Conservation (phyloP, 2,888 invertebrate species). For the Epirrhoe alternata region DNA sequence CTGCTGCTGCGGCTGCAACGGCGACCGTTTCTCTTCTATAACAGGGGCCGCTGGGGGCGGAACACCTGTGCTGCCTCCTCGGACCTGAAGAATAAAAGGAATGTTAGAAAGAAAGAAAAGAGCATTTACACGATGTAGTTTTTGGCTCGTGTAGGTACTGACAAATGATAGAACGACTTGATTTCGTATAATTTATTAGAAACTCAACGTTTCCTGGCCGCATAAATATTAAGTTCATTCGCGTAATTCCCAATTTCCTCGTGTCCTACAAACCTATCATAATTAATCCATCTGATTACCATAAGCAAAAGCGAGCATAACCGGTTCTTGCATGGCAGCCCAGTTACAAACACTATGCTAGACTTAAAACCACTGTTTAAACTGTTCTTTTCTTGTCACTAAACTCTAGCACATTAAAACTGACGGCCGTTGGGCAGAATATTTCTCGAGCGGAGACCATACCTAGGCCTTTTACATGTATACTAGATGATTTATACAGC, state of each 20-base stretch:
- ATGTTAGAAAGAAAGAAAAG: neutral
- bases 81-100: slow-evolving; percentile 58
- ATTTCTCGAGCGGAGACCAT: too few species aligned
- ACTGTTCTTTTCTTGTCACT: neutral
- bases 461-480: too few species aligned
- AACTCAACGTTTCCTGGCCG: neutral
- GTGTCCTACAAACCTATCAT: neutral
- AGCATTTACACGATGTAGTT: too few species aligned
- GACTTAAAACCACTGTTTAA: neutral
- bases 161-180: neutral
- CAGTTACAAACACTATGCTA: neutral
- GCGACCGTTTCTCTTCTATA: slow-evolving; percentile 86
- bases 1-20: slow-evolving; percentile 88
- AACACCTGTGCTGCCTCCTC: slow-evolving; percentile 76
- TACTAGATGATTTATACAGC: too few species aligned
- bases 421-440: neutral
- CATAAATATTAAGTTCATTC: too few species aligned
- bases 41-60: slow-evolving; percentile 76
- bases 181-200: neutral
- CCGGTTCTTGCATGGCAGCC: neutral
- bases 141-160: too few species aligned
- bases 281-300: neutral
- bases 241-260: neutral
- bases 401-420: neutral
- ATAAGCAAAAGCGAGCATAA: neutral